Conservation (phyloP, 1,140 invertebrate species). For the Ylistrum balloti region DNA sequence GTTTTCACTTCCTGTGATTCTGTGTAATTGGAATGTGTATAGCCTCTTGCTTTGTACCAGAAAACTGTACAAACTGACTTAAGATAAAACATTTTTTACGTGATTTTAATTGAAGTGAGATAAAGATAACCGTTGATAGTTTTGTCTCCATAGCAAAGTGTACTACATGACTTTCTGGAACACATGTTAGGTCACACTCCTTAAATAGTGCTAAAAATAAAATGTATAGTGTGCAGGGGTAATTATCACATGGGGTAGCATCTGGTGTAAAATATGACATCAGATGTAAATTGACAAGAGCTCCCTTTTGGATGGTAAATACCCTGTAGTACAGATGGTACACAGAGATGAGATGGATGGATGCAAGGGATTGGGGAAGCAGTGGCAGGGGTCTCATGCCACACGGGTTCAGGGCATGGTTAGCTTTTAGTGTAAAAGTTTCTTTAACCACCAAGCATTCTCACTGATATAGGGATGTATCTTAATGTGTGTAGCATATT, state of each 20-base stretch:
- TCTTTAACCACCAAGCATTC: too few species aligned
- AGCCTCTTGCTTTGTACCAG: background rate
- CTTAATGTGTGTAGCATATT: too few species aligned
- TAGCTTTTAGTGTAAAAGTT: background rate
- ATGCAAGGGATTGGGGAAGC: background rate
- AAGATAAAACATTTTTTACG: background rate
- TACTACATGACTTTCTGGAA: background rate
- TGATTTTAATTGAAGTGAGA: background rate
- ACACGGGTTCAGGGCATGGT: background rate
- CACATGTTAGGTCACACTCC: background rate
- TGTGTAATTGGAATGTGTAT: background rate
- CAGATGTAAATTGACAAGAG: conserved; percentile 23
- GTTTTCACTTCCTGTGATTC: background rate
- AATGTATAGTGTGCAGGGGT: background rate
- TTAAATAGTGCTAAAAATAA: conserved; percentile 13
- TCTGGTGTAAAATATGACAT: background rate
- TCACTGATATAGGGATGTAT: too few species aligned
- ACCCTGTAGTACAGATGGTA: background rate
- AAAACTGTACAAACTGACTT: background rate
- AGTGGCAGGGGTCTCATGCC: background rate
- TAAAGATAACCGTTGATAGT: background rate
- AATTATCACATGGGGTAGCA: background rate
- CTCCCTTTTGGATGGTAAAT: background rate
- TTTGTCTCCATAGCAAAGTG: background rate
- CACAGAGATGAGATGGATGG: too few species aligned